Conservation (phyloP, 2,888 invertebrate genomes). For the Quadriops clusia region DNA sequence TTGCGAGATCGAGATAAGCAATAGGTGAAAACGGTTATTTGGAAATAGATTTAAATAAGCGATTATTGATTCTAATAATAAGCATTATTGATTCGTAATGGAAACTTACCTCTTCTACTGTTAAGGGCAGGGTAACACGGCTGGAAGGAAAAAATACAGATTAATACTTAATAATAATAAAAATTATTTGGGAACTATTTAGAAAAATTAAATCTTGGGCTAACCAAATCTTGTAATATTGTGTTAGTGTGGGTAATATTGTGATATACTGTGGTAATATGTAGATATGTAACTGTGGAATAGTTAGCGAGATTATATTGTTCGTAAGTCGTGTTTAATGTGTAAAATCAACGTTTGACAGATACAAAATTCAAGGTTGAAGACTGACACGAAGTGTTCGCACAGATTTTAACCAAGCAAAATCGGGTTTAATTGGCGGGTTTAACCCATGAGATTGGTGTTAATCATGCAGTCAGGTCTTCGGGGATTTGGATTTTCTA, state of each 20-base stretch:
- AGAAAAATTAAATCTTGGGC: no score
- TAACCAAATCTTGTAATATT: no score
- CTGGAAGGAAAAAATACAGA: conserved; percentile 58
- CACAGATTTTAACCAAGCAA: background rate
- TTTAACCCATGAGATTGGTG: background rate
- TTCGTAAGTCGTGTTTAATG: no score
- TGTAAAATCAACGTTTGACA: no score
- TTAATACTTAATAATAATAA: no score
- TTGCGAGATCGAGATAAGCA: no score
- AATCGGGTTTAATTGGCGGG: background rate
- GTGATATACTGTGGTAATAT: no score
- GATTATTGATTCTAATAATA: conserved; percentile 8
- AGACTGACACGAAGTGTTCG: background rate
- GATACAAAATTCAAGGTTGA: conserved; percentile 18
- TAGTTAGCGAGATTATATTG: no score
- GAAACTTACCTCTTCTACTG: conserved; percentile 94
- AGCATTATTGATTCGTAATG: no score
- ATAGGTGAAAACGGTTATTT: background rate
- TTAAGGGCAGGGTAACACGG: conserved; percentile 90
- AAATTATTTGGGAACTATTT: conserved; percentile 13
- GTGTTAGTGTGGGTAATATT: no score
- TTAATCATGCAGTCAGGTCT: background rate
- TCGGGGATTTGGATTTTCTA: conserved; percentile 10
- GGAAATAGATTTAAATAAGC: background rate
- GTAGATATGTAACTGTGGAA: no score